Evolutionary conservation across 2,113 vertebrate species (phyloP), one percentile per base, ranked within the genome.

Genomic region (Mustelus asterias): DNA sequence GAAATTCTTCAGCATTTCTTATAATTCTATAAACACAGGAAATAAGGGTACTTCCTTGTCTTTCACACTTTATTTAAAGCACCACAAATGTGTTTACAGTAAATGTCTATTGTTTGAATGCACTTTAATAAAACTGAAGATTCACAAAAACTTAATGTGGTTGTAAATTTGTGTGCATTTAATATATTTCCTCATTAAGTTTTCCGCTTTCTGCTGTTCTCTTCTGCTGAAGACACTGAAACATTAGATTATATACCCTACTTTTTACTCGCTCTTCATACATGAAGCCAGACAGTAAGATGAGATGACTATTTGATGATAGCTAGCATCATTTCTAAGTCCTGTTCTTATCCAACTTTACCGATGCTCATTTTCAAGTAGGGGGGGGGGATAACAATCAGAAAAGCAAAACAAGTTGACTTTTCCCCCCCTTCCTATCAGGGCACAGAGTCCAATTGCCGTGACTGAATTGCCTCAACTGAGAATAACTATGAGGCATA

Each of bases 41-140:
- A 95, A 72, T 70, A 95, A 70, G 26, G 41, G 24, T n/a, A 44
- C 20, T 95, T 95, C 67, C 67, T 89, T 29, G 10, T 33, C 88
- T 63, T 63, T 60, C 88, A 90, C 94, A 95, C 41, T 10, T 95
- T 95, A 95, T 54, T 95, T 95, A 72, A 72, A 72, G 67, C 41
- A 76, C 29, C 11, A 72, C 22, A 48, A 95, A 54, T 76, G 22
- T 72, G 1, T 72, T 37, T 72, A 72, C 18, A 76, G 89, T 37
- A 63, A 37, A 65, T 65, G 18, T 20, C 63, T 60, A 37, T 65
- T 33, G 58, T 63, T 37, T 63, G 0, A 92, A 7, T 18, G n/a
- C n/a, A 63, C 33, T 65, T 92, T 92, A 14, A n/a, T 63, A 65
- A 65, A 92, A 63, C 58, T 65, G 18, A n/a, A 93, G 60, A 93